Conservation (phyloP, 2,888 invertebrate species). For the Coenonympha arcania region DNA sequence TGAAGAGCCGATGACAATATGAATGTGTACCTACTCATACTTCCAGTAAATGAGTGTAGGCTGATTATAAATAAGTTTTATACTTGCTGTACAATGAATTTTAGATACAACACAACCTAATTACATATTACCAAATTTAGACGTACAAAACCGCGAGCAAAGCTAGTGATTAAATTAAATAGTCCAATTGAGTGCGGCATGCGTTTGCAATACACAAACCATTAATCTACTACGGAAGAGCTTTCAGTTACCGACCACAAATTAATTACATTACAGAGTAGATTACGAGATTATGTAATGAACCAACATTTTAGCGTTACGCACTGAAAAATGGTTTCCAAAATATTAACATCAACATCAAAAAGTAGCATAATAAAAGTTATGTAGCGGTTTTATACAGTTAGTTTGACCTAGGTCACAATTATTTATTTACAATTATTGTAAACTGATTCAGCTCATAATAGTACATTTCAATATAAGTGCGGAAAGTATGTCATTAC, state of each 20-base stretch:
- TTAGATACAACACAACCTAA: slow-evolving; percentile 1
- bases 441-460: no score
- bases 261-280: slow-evolving; percentile 56
- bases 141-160: slow-evolving; percentile 31
- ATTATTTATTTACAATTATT: no score
- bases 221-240: slow-evolving; percentile 54
- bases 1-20: no score
- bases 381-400: no score
- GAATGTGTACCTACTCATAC: no score
- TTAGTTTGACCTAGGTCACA: no score
- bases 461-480: no score
- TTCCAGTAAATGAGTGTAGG: no score
- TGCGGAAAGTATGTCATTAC: no score
- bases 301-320: slow-evolving; percentile 18
- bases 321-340: not conserved
- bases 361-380: no score
- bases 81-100: not conserved
- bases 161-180: slow-evolving; percentile 33
- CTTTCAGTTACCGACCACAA: slow-evolving; percentile 57
- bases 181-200: slow-evolving; percentile 32
- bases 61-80: not conserved
- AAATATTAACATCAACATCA: no score
- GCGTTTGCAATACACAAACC: slow-evolving; percentile 51
- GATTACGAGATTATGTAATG: slow-evolving; percentile 36
- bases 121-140: slow-evolving; percentile 22